Evolutionary conservation across 2,797 vertebrate species (phyloP).

Genomic region (Craterocephalus amniculus): DNA sequence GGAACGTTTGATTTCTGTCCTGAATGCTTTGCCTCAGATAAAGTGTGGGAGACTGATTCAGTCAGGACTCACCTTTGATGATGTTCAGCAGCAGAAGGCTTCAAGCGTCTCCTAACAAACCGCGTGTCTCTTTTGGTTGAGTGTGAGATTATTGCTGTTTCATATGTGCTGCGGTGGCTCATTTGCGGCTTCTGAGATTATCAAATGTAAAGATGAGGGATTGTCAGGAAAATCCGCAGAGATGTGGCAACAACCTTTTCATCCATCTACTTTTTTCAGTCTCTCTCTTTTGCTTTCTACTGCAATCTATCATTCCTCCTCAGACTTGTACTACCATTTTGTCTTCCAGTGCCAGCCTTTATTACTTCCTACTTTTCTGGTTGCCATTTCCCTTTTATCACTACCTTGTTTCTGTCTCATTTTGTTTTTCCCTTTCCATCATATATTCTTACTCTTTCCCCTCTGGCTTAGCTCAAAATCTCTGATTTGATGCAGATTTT

Average conservation of each 20-base stretch:
- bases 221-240: slow-evolving; percentile 59
- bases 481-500: slow-evolving; percentile 40
- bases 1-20: slow-evolving; percentile 54
- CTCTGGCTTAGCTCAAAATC: slow-evolving; percentile 12
- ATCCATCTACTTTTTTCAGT: slow-evolving; percentile 42
- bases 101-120: slow-evolving; percentile 60
- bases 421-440: slow-evolving; percentile 7
- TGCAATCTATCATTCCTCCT: slow-evolving; percentile 31
- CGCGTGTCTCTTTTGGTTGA: slow-evolving; percentile 63
- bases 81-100: slow-evolving; percentile 37
- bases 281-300: slow-evolving; percentile 42
- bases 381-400: slow-evolving; percentile 7
- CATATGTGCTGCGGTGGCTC: slow-evolving; percentile 63
- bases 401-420: slow-evolving; percentile 5
- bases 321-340: slow-evolving; percentile 33
- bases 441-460: slow-evolving; percentile 27
- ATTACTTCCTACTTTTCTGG: slow-evolving; percentile 28
- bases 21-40: slow-evolving; percentile 45
- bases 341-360: slow-evolving; percentile 17
- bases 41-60: slow-evolving; percentile 43
- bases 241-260: slow-evolving; percentile 65
- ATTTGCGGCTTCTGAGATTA: slow-evolving; percentile 75
- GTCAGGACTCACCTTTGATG: slow-evolving; percentile 57
- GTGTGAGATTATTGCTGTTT: slow-evolving; percentile 74
- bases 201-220: slow-evolving; percentile 80